Evolutionary conservation across 2,797 vertebrate species (phyloP), one percentile per base, ranked within the genome.

Genomic region (Diglossa cyanea): DNA sequence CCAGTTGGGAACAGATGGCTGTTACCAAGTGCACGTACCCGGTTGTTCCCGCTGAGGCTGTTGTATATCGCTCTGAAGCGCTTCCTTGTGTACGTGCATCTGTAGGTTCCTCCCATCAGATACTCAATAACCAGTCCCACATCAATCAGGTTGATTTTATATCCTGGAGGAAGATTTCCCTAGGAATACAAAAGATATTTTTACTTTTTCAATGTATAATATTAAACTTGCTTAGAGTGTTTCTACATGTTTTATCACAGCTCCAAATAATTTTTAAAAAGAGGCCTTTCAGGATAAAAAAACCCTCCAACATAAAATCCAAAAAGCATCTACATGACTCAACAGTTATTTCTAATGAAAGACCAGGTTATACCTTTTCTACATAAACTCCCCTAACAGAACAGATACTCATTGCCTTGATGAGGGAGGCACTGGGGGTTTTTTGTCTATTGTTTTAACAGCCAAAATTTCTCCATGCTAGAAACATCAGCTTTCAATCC

Each of bases 51-150:
- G 42, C 99, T 99, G 94, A 99, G 99, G 93, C 99, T 99, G 96
- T 99, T 99, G 98, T 99, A 99, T 96, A 99, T 99, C n/a, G 99
- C 98, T 91, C 99, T 95, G 67, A 99, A 99, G 91, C 99, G 99
- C 91, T 99, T 99, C 95, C 99, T 98, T 44, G 99, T 99, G 33
- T 99, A 99, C 89, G 99, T 99, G 96, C 99, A 99, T 93, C 99
- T 98, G 96, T 99, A 99, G 42, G 99, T 99, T 95, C 99, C 99
- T 72, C 99, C 99, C 99, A 99, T 99, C 92, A 99, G 98, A 96
- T 97, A 99, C 93, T 99, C 99, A 82, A 99, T 99, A 90, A 99
- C 99, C 94, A 99, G 98, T 18, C 99, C 99, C 77, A 99, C 98
- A 55, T 99, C 99, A 81, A 99, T 99, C 96, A 99, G 96, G 66